These are phyloP conservation scores for Tenthredo notha DNA, from an alignment of 2,888 invertebrate species.

Conservation along the genomic window DNA sequence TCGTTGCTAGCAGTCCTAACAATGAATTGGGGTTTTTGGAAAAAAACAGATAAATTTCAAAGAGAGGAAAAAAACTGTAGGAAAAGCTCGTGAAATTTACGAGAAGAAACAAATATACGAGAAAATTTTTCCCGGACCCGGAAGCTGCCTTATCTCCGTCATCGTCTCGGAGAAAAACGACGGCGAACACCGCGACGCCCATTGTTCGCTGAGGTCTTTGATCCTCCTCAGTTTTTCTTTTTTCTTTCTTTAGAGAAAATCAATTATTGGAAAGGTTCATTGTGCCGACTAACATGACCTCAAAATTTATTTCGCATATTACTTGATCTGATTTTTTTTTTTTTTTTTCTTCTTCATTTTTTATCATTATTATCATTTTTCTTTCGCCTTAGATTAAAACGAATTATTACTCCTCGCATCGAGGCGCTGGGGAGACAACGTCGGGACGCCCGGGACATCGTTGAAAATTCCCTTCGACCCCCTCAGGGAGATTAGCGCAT, in stretches of 20 bases:
- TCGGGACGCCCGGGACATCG: not conserved
- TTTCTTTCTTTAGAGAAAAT: conserved; percentile 43
- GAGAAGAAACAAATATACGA: conserved; percentile 21
- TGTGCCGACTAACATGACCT: conserved; percentile 18
- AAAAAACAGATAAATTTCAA: conserved; percentile 17
- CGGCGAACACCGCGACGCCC: conserved; percentile 41
- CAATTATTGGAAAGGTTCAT: conserved; percentile 53
- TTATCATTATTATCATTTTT: not conserved
- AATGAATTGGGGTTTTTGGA: conserved; percentile 7
- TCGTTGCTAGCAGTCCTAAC: not conserved
- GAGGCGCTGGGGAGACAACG: not conserved
- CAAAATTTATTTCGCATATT: conserved; percentile 35
- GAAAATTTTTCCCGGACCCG: not conserved
- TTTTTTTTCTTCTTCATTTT: too few species aligned
- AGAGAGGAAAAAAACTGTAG: not conserved
- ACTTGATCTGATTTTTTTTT: conserved; percentile 1
- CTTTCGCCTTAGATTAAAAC: conserved; percentile 14
- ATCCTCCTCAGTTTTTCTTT: conserved; percentile 29
- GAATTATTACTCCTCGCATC: conserved; percentile 38
- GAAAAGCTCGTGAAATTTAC: conserved; percentile 13
- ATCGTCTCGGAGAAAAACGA: conserved; percentile 48
- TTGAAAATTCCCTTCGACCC: conserved; percentile 6
- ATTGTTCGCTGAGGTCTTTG: conserved; percentile 46
- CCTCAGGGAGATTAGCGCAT: conserved; percentile 38
- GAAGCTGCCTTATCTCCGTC: conserved; percentile 47